Conservation (phyloP, 1,140 invertebrate species). For the Arctopsyche grandis region DNA sequence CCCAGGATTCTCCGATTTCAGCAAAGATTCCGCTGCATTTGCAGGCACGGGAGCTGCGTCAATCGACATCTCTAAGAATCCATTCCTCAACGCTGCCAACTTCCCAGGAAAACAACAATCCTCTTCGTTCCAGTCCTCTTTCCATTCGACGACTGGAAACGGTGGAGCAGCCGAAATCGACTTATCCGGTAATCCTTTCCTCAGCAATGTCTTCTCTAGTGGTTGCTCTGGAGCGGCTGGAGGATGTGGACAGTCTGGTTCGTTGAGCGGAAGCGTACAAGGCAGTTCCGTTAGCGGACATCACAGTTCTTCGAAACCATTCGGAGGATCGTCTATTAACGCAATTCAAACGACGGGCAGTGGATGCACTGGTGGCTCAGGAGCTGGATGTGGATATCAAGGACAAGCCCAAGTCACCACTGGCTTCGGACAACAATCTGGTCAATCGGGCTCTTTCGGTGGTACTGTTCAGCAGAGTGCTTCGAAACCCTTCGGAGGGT, state of each 20-base stretch:
- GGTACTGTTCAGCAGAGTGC: not conserved
- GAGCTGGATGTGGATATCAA: conserved; percentile 34
- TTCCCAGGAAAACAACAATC: conserved; percentile 27
- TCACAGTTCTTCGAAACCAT: not conserved
- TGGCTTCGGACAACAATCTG: not conserved
- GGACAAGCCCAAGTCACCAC: conserved; percentile 32
- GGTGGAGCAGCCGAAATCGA: conserved; percentile 35
- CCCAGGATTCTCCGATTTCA: conserved; percentile 44
- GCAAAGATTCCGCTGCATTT: conserved; percentile 49
- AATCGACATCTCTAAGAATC: conserved; percentile 58
- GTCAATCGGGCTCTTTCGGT: not conserved
- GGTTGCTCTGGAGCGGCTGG: conserved; percentile 41
- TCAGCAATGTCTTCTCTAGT: conserved; percentile 54
- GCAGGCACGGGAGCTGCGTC: conserved; percentile 53
- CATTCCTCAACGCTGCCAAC: conserved; percentile 55
- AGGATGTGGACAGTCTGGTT: conserved; percentile 12
- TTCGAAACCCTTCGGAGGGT: conserved; percentile 2
- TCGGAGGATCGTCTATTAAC: not conserved
- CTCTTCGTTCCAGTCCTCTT: conserved; percentile 27
- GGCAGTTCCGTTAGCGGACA: not conserved
- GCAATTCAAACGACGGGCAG: conserved; percentile 10
- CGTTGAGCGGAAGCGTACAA: conserved; percentile 17
- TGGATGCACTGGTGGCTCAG: conserved; percentile 43
- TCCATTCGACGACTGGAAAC: conserved; percentile 2
- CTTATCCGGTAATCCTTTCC: conserved; percentile 55